Conservation (phyloP, 1,140 invertebrate species). For the Macrotrachela quadricornifera region DNA sequence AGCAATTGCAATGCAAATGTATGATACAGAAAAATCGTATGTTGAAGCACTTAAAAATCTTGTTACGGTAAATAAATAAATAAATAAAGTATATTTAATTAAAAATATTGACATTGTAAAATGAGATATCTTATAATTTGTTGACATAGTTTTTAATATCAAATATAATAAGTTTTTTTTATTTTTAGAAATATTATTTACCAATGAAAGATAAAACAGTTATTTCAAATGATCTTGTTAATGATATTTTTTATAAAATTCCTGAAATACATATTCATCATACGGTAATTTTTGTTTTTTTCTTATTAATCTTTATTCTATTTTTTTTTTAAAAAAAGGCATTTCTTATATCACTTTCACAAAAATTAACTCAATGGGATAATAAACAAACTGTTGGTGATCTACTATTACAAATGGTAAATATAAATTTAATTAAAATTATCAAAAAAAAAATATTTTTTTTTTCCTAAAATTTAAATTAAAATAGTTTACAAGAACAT, state of each 20-base stretch:
- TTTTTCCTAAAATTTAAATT: neutral
- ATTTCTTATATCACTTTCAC: conserved; percentile 53
- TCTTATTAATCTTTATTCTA: too few relatives aligned
- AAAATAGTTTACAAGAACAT: conserved; percentile 53
- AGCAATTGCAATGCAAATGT: conserved; percentile 55
- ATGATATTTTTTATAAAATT: conserved; percentile 29
- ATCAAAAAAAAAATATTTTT: too few relatives aligned
- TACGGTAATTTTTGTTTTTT: conserved; percentile 14
- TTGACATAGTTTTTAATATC: too few relatives aligned
- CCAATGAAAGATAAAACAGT: conserved; percentile 60
- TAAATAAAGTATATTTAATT: neutral
- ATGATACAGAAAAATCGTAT: conserved; percentile 69
- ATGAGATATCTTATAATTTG: too few relatives aligned
- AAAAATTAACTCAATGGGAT: conserved; percentile 59
- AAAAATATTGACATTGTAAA: conserved; percentile 9
- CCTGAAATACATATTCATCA: conserved; percentile 64
- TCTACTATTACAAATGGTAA: conserved; percentile 46
- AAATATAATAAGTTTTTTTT: neutral
- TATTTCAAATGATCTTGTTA: conserved; percentile 22
- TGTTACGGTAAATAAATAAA: conserved; percentile 53
- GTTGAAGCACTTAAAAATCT: conserved; percentile 67
- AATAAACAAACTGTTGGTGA: conserved; percentile 63
- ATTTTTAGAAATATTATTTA: conserved; percentile 59
- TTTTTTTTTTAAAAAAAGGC: conserved; percentile 32
- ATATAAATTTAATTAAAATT: neutral